Percentiles rank a stretch among this genome's conserved stretches.
phyloP scores from a whole-genome alignment of 2,888 invertebrate genomes.

The Cyrtodaria siliqua region DNA sequence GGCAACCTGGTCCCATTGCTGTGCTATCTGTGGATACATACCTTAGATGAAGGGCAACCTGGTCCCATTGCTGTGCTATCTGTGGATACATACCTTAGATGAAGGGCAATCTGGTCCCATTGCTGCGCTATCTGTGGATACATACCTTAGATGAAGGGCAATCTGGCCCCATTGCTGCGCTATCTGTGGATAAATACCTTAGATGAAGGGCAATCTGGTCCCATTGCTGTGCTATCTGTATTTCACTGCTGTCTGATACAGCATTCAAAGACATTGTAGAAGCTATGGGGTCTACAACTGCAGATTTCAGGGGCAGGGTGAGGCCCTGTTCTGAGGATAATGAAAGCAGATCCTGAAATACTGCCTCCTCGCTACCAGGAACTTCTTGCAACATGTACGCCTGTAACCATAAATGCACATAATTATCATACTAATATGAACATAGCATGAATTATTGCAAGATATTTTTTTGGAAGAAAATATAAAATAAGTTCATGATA shows the following conservation, averaged over 20 bases:
- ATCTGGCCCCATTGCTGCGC: no score
- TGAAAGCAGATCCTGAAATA: slow-evolving; percentile 79
- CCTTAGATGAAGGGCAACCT: no score
- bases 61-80: slow-evolving; percentile 73
- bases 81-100: slow-evolving; percentile 70
- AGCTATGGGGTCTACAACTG: slow-evolving; percentile 67
- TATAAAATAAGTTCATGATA: no score
- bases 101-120: slow-evolving; percentile 77
- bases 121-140: slow-evolving; percentile 74
- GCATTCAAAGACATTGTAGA: slow-evolving; percentile 82
- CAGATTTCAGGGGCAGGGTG: slow-evolving; percentile 76
- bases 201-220: slow-evolving; percentile 73
- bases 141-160: no score
- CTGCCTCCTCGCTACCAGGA: slow-evolving; percentile 82
- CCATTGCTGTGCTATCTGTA: slow-evolving; percentile 76
- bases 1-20: slow-evolving; percentile 78
- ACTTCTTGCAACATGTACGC: slow-evolving; percentile 72
- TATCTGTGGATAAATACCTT: no score
- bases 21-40: slow-evolving; percentile 72
- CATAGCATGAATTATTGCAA: no score
- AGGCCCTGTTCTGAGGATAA: slow-evolving; percentile 83
- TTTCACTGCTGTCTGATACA: slow-evolving; percentile 79
- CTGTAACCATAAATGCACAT: slow-evolving; percentile 51
- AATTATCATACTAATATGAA: not conserved
- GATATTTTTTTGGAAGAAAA: no score